Conservation (phyloP, 1,140 invertebrate species). For the Pteromalus puparum region DNA sequence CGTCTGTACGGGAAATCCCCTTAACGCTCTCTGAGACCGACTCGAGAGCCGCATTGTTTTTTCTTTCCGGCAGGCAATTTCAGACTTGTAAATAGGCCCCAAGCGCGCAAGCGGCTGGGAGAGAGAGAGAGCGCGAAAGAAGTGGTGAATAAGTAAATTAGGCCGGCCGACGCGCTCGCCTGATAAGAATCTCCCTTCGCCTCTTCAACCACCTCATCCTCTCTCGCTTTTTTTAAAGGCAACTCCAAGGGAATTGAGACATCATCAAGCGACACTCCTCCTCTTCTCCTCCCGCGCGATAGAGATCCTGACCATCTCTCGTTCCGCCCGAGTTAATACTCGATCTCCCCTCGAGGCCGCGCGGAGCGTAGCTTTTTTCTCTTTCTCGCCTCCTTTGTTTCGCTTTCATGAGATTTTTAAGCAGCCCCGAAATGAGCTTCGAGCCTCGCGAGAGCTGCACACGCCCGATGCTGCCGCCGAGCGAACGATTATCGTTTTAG, state of each 20-base stretch:
- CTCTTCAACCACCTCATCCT: constrained; percentile 42
- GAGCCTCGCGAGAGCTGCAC: constrained; percentile 56
- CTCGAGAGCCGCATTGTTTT: constrained; percentile 27
- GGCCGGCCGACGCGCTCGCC: constrained; percentile 63
- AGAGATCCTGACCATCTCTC: constrained; percentile 48
- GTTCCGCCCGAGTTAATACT: constrained; percentile 38
- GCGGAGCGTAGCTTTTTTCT: constrained; percentile 3
- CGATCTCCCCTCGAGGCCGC: neutral
- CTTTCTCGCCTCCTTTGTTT: constrained; percentile 65
- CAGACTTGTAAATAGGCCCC: constrained; percentile 70
- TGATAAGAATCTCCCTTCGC: constrained; percentile 70
- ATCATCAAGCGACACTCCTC: constrained; percentile 64
- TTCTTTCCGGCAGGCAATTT: constrained; percentile 64
- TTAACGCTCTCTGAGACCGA: constrained; percentile 4
- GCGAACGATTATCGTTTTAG: constrained; percentile 66
- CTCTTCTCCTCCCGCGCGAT: constrained; percentile 44
- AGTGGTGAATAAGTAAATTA: constrained; percentile 73
- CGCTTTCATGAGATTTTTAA: constrained; percentile 73
- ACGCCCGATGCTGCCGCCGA: constrained; percentile 17
- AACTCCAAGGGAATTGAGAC: constrained; percentile 67
- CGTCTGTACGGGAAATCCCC: constrained; percentile 23
- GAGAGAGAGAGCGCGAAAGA: constrained; percentile 47
- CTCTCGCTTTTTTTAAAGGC: constrained; percentile 60
- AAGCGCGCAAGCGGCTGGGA: neutral
- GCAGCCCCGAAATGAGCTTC: constrained; percentile 67